These are phyloP conservation scores for Drosophila mimetica DNA, from an alignment of 2,888 invertebrate species.

Conservation along the genomic window DNA sequence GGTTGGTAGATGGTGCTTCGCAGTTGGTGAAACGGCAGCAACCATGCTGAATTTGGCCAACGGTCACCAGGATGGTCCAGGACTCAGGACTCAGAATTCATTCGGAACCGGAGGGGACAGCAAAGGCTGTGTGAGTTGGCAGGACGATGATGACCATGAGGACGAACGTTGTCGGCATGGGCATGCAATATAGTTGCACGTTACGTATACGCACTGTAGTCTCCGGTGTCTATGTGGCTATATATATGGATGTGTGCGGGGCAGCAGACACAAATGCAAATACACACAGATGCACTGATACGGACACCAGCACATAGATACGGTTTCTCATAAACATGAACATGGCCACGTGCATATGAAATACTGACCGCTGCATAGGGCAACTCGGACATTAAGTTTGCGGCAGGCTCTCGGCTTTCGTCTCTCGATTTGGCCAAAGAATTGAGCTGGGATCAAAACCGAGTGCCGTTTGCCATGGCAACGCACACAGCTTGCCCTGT, in stretches of 20 bases:
- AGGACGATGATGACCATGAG: conserved; percentile 6
- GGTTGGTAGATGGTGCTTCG: conserved; percentile 6
- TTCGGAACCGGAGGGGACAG: conserved; percentile 4
- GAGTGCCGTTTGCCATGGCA: conserved; percentile 23
- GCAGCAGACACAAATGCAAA: conserved; percentile 65
- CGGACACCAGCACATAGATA: conserved; percentile 19
- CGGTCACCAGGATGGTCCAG: conserved; percentile 36
- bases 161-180: conserved; percentile 25
- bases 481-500: conserved; percentile 6
- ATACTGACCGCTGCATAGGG: conserved; percentile 66
- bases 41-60: conserved; percentile 38
- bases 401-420: conserved; percentile 26
- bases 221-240: conserved; percentile 44
- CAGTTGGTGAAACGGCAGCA: no score
- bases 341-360: conserved; percentile 66
- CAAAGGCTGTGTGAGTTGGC: background rate
- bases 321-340: conserved; percentile 39
- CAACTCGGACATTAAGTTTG: conserved; percentile 46
- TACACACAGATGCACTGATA: conserved; percentile 20
- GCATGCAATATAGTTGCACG: conserved; percentile 63
- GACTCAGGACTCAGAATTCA: background rate
- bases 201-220: conserved; percentile 79
- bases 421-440: conserved; percentile 12
- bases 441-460: conserved; percentile 27
- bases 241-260: no score